Evolutionary conservation across 2,888 invertebrate species (phyloP), one percentile per base, ranked within the genome.

Genomic region (Hybos culiciformis): DNA sequence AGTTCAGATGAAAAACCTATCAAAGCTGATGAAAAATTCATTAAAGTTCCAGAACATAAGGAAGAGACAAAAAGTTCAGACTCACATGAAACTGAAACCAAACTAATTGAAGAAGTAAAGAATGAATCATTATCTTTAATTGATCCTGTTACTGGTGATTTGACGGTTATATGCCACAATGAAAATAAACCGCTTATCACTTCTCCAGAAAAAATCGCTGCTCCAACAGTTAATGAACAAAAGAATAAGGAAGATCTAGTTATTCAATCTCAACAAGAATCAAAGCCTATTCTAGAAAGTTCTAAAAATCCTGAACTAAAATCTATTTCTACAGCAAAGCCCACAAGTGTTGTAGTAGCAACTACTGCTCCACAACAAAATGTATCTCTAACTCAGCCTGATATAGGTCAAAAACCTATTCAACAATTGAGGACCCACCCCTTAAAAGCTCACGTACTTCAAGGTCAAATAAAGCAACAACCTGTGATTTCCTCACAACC

Each of bases 131-230:
- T 74, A 54, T 76, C 76, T 4, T 59, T 82, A 15, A 80, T 83
- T 34, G 83, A 83, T 63, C 81, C 83, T 1, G 80, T 81, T 1
- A 83, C 82, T 1, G 83, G 83, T 3, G 67, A 80, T 51, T 64
- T 83, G 24, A 78, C 76, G 44, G 77, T 78, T 0, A 75, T 79
- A 73, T 69, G 76, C 54, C 79, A 80, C 52, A 61, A 56, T 11
- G 46, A 41, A 41, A 21, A 42, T 3, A 23, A 39, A 39, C 17
- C 23, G 8, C n/a, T 18, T 26, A 7, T 34, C 12, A 12, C 20
- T 23, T n/a, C 20, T 4, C 36, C 32, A 18, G 17, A 39, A 21
- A 41, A 39, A 12, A 15, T 18, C 8, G 8, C 21, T 12, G 4
- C 44, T 37, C 15, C 36, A 15, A 15, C 14, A n/a, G 9, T 26